Evolutionary conservation across 2,113 vertebrate genomes (phyloP).

Genomic region (Romanogobio albipinnatus): DNA sequence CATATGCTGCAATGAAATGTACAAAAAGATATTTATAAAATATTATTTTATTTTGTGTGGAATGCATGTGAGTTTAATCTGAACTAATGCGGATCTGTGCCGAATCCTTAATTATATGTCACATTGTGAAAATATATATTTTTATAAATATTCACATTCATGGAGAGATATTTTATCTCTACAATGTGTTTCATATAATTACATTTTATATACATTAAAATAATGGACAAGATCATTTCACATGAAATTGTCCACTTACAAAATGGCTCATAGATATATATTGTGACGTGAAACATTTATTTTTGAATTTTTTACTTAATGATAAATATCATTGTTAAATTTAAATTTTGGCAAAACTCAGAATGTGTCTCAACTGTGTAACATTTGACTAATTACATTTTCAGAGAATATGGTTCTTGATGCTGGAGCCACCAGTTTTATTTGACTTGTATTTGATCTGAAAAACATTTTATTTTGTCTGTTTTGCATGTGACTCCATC

Average conservation of each 20-base stretch:
- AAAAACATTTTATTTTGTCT: not conserved
- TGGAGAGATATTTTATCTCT: not conserved
- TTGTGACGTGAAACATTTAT: not conserved
- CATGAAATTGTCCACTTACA: not conserved
- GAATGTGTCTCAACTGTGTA: not conserved
- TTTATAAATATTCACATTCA: not conserved
- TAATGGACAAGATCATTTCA: not conserved
- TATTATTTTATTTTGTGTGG: not conserved
- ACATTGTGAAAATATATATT: too few species aligned
- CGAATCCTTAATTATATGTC: not conserved
- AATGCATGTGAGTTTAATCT: not conserved
- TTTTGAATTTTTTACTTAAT: not conserved
- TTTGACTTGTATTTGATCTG: not conserved
- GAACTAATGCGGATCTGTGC: not conserved
- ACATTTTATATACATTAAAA: not conserved
- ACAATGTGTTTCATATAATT: not conserved
- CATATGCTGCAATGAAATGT: not conserved
- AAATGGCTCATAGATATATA: not conserved
- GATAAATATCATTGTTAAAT: not conserved
- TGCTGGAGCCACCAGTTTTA: not conserved
- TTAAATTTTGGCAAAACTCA: not conserved
- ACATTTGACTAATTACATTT: not conserved
- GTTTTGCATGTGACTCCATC: not conserved
- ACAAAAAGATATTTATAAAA: not conserved
- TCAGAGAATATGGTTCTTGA: not conserved